Percentiles rank a stretch among this genome's conserved stretches.
Conservation (phyloP, 37 sponge, comb jelly and placozoan species). For the Mnemiopsis leidyi region DNA sequence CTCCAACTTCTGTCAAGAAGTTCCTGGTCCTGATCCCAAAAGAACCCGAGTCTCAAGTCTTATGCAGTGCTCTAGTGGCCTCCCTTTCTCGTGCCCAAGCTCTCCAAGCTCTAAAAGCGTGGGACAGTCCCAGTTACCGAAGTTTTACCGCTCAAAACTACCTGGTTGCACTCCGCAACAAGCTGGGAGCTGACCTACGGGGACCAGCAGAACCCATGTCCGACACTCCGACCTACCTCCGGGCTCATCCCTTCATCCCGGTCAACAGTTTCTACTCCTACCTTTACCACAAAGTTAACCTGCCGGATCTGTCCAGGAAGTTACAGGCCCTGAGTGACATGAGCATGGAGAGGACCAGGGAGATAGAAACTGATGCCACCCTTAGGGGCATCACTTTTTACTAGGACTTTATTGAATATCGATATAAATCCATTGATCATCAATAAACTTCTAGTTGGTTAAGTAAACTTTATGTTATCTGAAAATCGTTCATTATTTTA, state of each 20-base stretch:
- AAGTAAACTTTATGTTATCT: too few relatives aligned
- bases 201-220: neutral
- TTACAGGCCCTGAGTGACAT: constrained; percentile 2
- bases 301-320: neutral
- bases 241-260: constrained; percentile 47
- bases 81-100: neutral
- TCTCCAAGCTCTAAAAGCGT: neutral
- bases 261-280: constrained; percentile 64
- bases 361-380: neutral
- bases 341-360: constrained; percentile 41
- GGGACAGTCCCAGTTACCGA: neutral
- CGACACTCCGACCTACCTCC: constrained; percentile 2
- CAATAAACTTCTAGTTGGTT: too few relatives aligned
- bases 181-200: neutral
- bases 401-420: neutral
- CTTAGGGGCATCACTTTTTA: constrained; percentile 24
- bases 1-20: neutral
- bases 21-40: neutral
- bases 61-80: neutral
- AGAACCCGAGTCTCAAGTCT: neutral
- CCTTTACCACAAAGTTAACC: constrained; percentile 17
- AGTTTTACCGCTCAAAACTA: constrained; percentile 3
- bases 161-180: constrained; percentile 17
- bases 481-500: too few relatives aligned
- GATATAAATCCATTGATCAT: too few relatives aligned